Evolutionary conservation across 2,113 vertebrate genomes (phyloP).

Genomic region (Steatornis caripensis): DNA sequence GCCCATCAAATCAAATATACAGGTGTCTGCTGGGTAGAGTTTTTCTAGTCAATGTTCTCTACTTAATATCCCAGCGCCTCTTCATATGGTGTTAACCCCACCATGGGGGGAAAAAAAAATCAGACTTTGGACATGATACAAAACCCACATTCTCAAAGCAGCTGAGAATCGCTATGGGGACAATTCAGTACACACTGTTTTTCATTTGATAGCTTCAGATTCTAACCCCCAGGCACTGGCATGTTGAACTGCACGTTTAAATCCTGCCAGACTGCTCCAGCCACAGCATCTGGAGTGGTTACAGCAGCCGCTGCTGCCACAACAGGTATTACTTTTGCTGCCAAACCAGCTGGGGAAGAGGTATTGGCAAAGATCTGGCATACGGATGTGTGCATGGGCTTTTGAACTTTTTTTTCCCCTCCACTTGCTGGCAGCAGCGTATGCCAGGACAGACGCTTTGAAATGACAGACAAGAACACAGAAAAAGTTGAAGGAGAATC

Average conservation of each 20-base stretch:
- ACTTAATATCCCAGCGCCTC: neutral
- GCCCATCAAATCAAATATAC: neutral
- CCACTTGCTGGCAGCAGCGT: neutral
- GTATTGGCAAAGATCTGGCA: neutral
- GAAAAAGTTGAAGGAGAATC: neutral
- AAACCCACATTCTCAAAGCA: neutral
- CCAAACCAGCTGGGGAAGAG: slow-evolving; percentile 14
- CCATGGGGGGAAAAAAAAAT: neutral
- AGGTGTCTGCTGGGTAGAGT: neutral
- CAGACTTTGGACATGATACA: neutral
- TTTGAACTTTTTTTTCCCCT: neutral
- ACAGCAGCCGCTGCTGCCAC: neutral
- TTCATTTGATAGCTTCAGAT: neutral
- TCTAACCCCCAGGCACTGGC: neutral
- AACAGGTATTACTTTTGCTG: neutral
- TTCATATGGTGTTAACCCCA: neutral
- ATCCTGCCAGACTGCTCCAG: neutral
- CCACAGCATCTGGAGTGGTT: neutral
- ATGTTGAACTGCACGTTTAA: neutral
- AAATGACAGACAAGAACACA: neutral
- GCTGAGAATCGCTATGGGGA: neutral
- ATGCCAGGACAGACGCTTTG: neutral
- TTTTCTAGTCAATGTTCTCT: neutral
- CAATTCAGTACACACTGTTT: neutral
- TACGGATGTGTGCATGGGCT: neutral